Conservation (phyloP, 2,113 vertebrate genomes). For the Manacus vitellinus region DNA sequence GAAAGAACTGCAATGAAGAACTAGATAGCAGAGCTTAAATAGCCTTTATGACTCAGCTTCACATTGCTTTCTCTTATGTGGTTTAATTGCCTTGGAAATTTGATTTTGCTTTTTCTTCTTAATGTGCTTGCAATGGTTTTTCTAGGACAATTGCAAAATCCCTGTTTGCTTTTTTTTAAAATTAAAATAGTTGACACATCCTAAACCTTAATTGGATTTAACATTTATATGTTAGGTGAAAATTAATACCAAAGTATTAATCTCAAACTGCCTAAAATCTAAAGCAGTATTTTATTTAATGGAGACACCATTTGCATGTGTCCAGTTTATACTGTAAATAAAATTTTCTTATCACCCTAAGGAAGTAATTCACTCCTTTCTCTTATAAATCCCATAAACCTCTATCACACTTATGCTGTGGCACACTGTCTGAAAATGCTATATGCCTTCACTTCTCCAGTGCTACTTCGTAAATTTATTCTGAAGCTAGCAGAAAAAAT, state of each 20-base stretch:
- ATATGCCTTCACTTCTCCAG: constrained; percentile 51
- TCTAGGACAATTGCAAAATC: neutral
- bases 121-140: neutral
- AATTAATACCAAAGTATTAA: constrained; percentile 8
- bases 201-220: neutral
- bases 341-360: constrained; percentile 42
- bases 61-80: neutral
- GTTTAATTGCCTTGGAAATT: neutral
- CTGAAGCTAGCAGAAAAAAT: constrained; percentile 39
- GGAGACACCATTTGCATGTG: constrained; percentile 23
- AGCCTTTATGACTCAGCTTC: neutral
- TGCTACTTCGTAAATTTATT: constrained; percentile 48
- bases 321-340: constrained; percentile 44
- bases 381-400: constrained; percentile 40
- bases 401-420: constrained; percentile 15
- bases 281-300: constrained; percentile 6
- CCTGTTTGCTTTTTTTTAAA: neutral
- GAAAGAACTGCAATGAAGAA: neutral
- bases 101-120: neutral
- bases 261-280: constrained; percentile 15
- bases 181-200: neutral
- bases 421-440: constrained; percentile 17
- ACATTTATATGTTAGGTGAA: neutral
- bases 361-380: neutral
- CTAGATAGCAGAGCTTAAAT: neutral